These are phyloP conservation scores for Festucalex cinctus DNA, from an alignment of 2,113 vertebrate species.

Conservation along the genomic window DNA sequence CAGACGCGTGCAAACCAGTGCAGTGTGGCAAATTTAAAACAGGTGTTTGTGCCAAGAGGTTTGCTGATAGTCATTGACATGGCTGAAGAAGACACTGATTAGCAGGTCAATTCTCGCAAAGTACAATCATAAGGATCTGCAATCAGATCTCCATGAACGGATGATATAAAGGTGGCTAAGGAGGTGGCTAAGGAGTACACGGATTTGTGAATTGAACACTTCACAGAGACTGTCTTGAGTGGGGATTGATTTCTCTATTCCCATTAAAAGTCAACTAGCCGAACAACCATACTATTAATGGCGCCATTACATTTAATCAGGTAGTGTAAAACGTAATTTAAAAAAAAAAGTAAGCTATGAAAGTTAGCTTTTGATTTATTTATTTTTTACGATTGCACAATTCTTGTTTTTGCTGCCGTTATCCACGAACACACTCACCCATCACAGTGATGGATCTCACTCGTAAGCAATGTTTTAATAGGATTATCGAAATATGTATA, in stretches of 20 bases:
- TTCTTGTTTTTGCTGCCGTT: not conserved
- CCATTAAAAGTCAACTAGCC: not conserved
- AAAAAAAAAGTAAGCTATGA: too few relatives aligned
- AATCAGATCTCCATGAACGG: too few relatives aligned
- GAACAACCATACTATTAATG: not conserved
- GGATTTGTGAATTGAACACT: too few relatives aligned
- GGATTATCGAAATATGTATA: conserved; percentile 68
- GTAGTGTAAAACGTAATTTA: not conserved
- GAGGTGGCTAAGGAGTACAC: too few relatives aligned
- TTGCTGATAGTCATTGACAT: too few relatives aligned
- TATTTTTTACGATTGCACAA: not conserved
- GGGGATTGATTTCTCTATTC: not conserved
- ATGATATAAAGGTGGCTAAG: too few relatives aligned
- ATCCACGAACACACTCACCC: not conserved
- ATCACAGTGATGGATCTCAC: conserved; percentile 36
- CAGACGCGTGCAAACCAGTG: too few relatives aligned
- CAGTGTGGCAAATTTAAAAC: too few relatives aligned
- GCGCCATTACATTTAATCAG: not conserved
- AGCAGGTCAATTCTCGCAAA: too few relatives aligned
- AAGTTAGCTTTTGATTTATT: not conserved
- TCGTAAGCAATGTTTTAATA: conserved; percentile 55
- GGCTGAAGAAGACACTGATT: too few relatives aligned
- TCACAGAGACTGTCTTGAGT: not conserved
- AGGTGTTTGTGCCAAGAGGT: too few relatives aligned
- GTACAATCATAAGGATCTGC: too few relatives aligned